Percentiles rank a stretch among this genome's conserved stretches.
Evolutionary conservation across 2,113 vertebrate genomes (phyloP).

Genomic region (Otocyon megalotis): DNA sequence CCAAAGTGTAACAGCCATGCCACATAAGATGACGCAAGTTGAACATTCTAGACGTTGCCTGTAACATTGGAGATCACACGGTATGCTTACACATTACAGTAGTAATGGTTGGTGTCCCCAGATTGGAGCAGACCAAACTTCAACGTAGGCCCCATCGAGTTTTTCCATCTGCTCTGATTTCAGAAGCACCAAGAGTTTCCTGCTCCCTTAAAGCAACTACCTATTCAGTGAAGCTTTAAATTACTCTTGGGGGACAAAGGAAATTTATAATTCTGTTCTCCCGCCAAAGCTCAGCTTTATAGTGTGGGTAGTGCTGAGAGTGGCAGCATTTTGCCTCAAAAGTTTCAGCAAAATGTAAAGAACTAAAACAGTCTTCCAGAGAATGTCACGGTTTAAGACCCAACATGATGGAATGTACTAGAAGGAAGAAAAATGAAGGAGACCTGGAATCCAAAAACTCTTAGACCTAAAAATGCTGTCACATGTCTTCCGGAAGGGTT

Average conservation of each 20-base stretch:
- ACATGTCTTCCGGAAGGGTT: not conserved
- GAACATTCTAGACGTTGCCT: not conserved
- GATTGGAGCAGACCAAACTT: not conserved
- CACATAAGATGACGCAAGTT: not conserved
- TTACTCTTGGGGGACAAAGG: not conserved
- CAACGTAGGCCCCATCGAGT: not conserved
- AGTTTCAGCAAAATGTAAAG: conserved; percentile 11
- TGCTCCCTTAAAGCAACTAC: not conserved
- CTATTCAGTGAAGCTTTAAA: not conserved
- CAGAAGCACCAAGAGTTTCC: not conserved
- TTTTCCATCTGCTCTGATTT: not conserved
- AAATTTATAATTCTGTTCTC: not conserved
- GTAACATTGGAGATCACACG: not conserved
- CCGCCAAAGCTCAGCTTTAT: not conserved
- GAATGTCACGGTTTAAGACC: not conserved
- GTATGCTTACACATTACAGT: not conserved
- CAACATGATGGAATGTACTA: not conserved
- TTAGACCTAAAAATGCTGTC: not conserved
- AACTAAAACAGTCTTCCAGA: not conserved
- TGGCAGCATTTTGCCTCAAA: not conserved
- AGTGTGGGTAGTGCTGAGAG: not conserved
- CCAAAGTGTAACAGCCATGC: not conserved
- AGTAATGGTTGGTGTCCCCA: not conserved
- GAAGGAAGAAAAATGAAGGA: not conserved
- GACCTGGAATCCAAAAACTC: not conserved